Conservation (phyloP, 2,797 vertebrate genomes). For the Tragopan temminckii region DNA sequence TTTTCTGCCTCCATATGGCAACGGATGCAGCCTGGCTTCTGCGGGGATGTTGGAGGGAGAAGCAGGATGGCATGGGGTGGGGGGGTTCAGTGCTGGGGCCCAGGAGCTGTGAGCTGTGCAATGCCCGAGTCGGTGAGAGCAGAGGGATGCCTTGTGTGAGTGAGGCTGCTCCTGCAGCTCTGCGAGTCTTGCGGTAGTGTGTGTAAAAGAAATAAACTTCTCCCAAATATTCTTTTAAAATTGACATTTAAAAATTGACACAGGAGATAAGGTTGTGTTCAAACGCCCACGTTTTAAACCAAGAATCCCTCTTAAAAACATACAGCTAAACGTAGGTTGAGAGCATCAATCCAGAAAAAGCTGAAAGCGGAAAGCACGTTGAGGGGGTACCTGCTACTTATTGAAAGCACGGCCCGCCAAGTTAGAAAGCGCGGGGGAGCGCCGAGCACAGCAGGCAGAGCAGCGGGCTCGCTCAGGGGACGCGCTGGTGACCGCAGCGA, state of each 20-base stretch:
- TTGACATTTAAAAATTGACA: fast-evolving
- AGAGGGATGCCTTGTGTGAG: fast-evolving
- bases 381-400: not conserved
- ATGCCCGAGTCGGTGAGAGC: fast-evolving
- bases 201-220: fast-evolving
- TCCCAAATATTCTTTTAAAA: not conserved
- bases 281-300: not conserved
- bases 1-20: not conserved
- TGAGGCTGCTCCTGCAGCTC: not conserved
- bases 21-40: not conserved
- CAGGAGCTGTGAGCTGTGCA: not conserved
- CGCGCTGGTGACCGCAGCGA: not conserved
- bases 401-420: not conserved
- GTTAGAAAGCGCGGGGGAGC: not conserved
- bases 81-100: not conserved
- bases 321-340: not conserved
- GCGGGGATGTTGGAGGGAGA: not conserved
- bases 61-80: fast-evolving
- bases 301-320: not conserved
- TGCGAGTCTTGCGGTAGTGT: not conserved
- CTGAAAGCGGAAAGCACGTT: not conserved
- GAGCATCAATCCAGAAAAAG: not conserved
- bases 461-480: not conserved
- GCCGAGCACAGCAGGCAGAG: not conserved
- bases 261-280: not conserved